A percentile compares a stretch with the other conserved stretches of the same genome.
phyloP scores from a whole-genome alignment of 1,140 invertebrate species.

The Ptiloglossa arizonensis region DNA sequence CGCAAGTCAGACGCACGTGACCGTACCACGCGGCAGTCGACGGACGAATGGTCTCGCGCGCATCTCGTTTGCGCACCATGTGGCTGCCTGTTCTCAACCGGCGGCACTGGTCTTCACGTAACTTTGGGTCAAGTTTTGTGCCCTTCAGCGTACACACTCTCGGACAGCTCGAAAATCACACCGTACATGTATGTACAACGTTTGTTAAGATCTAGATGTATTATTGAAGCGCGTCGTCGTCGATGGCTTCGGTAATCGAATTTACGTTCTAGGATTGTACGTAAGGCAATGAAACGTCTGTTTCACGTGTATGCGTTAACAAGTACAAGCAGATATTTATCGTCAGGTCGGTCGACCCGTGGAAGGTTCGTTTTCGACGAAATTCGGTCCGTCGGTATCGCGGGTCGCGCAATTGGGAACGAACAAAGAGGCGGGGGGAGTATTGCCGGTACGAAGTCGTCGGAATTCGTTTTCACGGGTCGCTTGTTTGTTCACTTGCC shows the following conservation, averaged over 20 bases:
- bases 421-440: no score
- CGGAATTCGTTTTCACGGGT: constrained; percentile 23
- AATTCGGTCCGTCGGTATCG: background rate
- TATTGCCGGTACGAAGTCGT: background rate
- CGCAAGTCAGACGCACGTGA: no score
- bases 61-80: no score
- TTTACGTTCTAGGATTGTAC: constrained; percentile 42
- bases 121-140: no score
- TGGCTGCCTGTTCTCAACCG: no score
- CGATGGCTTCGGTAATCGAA: constrained; percentile 43
- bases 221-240: constrained; percentile 47
- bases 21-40: no score
- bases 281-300: constrained; percentile 43
- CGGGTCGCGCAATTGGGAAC: no score
- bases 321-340: constrained; percentile 40
- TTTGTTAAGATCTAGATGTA: constrained; percentile 55
- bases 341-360: constrained; percentile 15
- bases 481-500: constrained; percentile 40
- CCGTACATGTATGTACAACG: constrained; percentile 34
- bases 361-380: background rate
- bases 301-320: constrained; percentile 46
- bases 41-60: no score
- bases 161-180: constrained; percentile 20
- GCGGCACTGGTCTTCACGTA: no score
- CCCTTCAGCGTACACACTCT: constrained; percentile 30